phyloP scores from a whole-genome alignment of 2,888 invertebrate species.

The Stratiomys singularior region DNA sequence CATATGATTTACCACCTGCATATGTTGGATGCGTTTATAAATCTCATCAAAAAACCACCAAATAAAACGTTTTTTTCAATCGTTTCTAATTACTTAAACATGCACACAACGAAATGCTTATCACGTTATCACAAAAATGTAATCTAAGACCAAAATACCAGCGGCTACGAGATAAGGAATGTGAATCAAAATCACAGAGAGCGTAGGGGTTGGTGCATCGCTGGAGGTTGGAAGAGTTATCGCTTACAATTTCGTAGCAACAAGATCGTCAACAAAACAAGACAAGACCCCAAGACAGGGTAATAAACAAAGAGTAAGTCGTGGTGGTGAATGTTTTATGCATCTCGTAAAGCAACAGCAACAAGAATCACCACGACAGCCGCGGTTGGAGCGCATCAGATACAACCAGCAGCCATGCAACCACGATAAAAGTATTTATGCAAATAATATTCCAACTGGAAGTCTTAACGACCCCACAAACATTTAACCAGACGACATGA shows the following conservation, averaged over 20 bases:
- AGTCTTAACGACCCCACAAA: constrained; percentile 33
- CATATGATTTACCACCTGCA: not conserved
- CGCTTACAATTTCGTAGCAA: constrained; percentile 23
- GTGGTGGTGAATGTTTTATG: constrained; percentile 36
- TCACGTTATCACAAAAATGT: not conserved
- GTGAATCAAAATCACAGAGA: constrained; percentile 34
- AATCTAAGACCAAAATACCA: not conserved
- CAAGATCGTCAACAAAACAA: constrained; percentile 14
- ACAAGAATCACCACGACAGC: not conserved
- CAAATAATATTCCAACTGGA: constrained; percentile 38
- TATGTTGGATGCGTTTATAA: not conserved
- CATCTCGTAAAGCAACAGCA: constrained; percentile 20
- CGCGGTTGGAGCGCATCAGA: not conserved
- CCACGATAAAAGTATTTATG: constrained; percentile 40
- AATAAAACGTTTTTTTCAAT: not conserved
- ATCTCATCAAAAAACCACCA: not conserved
- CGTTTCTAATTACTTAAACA: not conserved
- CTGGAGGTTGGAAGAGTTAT: constrained; percentile 42
- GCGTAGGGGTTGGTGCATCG: constrained; percentile 22
- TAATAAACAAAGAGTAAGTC: constrained; percentile 33
- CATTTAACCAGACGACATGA: constrained; percentile 27
- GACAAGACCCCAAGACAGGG: not conserved
- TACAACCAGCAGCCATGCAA: not conserved
- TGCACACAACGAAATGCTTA: not conserved
- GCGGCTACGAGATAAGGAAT: constrained; percentile 15